phyloP scores from a whole-genome alignment of 2,113 vertebrate genomes.

The Oenanthe melanoleuca region DNA sequence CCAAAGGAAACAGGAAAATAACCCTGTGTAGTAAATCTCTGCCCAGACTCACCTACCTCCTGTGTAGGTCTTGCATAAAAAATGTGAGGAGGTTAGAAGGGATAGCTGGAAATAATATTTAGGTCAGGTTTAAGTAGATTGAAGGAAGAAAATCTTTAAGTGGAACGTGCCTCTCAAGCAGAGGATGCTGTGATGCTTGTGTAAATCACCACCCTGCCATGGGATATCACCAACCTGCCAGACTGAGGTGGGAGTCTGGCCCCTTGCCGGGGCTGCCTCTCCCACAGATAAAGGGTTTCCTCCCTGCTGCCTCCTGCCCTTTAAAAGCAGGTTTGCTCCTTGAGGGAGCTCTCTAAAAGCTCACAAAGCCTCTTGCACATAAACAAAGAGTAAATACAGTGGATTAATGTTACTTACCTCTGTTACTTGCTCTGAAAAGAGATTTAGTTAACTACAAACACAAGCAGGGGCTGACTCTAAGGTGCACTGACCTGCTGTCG shows the following conservation, averaged over 20 bases:
- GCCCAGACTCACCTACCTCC: background rate
- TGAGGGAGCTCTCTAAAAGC: background rate
- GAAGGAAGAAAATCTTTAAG: background rate
- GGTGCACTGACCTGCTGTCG: accelerated
- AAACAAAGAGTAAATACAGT: slow-evolving; percentile 5
- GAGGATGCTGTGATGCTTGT: accelerated
- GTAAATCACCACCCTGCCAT: background rate
- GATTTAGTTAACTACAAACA: slow-evolving; percentile 14
- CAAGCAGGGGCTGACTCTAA: background rate
- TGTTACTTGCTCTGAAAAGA: background rate
- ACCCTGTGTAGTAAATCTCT: background rate
- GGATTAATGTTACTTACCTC: slow-evolving; percentile 37
- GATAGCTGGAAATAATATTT: background rate
- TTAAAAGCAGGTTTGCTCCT: slow-evolving; percentile 7
- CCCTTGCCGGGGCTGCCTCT: background rate
- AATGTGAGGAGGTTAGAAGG: background rate
- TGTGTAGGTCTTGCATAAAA: background rate
- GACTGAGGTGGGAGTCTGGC: background rate
- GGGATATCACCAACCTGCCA: background rate
- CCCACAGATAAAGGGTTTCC: background rate
- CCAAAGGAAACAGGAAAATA: background rate
- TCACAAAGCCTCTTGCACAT: slow-evolving; percentile 33
- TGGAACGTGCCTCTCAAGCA: background rate
- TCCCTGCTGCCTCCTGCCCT: background rate
- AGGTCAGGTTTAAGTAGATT: background rate